Percentiles rank a stretch among this genome's conserved stretches.
phyloP scores from a whole-genome alignment of 2,113 vertebrate species.

The Camelus bactrianus region DNA sequence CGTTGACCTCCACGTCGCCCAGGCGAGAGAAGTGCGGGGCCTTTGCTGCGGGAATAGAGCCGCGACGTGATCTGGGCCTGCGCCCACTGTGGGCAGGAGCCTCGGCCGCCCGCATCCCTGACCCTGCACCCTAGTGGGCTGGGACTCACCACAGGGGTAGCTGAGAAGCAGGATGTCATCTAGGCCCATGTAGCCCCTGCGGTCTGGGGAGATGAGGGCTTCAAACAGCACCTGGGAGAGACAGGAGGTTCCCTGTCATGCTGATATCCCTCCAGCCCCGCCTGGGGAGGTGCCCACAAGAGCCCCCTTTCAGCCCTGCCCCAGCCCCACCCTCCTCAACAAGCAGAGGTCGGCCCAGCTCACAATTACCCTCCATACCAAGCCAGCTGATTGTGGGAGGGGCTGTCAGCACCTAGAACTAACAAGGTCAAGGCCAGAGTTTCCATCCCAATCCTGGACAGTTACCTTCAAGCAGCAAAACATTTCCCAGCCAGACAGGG shows the following conservation, averaged over 20 bases:
- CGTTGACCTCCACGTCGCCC: constrained; percentile 97
- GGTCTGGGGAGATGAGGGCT: constrained; percentile 93
- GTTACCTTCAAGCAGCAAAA: constrained; percentile 11
- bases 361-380: neutral
- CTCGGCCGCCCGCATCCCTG: neutral
- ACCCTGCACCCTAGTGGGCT: neutral
- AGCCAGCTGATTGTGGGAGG: neutral
- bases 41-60: constrained; percentile 89
- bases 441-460: neutral
- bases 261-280: neutral
- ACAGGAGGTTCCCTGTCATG: neutral
- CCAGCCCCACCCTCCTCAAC: neutral
- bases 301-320: neutral
- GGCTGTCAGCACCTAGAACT: neutral
- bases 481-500: neutral
- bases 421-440: constrained; percentile 1
- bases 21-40: constrained; percentile 97
- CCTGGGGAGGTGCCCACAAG: neutral
- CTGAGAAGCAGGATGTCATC: constrained; percentile 98
- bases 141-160: constrained; percentile 97
- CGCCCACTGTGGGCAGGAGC: neutral
- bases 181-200: constrained; percentile 94
- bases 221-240: constrained; percentile 94
- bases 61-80: neutral
- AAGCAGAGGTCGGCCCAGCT: neutral